Percentiles rank a stretch among this genome's conserved stretches.
Conservation (phyloP, 2,888 invertebrate species). For the Hypomecis atomaria region DNA sequence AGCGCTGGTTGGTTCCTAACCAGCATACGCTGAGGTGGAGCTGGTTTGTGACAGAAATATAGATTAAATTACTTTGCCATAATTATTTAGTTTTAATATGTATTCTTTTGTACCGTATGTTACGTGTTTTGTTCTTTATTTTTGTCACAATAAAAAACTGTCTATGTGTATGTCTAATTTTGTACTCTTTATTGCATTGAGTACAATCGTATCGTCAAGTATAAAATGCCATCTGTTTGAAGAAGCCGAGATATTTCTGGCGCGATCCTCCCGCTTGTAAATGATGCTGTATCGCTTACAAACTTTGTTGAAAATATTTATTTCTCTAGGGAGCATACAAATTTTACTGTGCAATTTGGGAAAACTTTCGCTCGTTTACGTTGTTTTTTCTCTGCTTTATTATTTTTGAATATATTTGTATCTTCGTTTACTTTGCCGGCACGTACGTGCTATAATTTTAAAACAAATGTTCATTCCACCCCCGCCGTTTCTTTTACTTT, state of each 20-base stretch:
- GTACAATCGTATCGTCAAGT: conserved; percentile 3
- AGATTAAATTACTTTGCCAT: too few relatives aligned
- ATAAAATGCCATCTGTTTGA: conserved; percentile 11
- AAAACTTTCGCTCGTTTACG: conserved; percentile 44
- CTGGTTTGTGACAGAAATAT: too few relatives aligned
- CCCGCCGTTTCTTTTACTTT: background rate
- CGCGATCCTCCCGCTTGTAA: conserved; percentile 44
- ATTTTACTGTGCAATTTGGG: conserved; percentile 51
- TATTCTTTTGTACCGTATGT: too few relatives aligned
- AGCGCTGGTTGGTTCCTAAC: too few relatives aligned
- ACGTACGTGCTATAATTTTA: conserved; percentile 20
- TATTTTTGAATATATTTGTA: conserved; percentile 38
- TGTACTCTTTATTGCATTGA: too few relatives aligned
- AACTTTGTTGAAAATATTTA: conserved; percentile 61
- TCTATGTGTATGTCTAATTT: too few relatives aligned
- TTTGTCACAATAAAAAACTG: too few relatives aligned
- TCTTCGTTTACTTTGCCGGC: conserved; percentile 21
- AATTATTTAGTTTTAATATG: too few relatives aligned
- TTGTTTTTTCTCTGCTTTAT: conserved; percentile 36
- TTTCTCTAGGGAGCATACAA: conserved; percentile 51
- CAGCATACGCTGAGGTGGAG: too few relatives aligned
- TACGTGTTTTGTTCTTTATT: too few relatives aligned
- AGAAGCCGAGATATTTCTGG: conserved; percentile 24
- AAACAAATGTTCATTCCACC: conserved; percentile 7
- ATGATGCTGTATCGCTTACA: conserved; percentile 62